These are phyloP conservation scores for Globia sparganii DNA, from an alignment of 2,888 invertebrate species.

Conservation along the genomic window DNA sequence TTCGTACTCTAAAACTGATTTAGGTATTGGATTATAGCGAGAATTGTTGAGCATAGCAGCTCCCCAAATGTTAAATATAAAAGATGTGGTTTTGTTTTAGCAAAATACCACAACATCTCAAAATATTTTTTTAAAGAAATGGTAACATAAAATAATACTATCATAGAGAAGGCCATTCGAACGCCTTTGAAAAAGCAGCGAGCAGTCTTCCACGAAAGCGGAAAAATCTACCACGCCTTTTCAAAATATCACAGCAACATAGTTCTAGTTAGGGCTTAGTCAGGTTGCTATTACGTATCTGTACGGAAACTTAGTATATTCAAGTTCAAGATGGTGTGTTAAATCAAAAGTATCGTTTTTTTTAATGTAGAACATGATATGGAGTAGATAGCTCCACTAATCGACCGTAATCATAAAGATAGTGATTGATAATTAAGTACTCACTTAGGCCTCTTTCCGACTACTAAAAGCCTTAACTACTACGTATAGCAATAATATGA, in stretches of 20 bases:
- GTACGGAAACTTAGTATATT: not conserved
- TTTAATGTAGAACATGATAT: not conserved
- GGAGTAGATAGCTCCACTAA: not conserved
- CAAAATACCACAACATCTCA: too few relatives aligned
- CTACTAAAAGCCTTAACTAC: not conserved
- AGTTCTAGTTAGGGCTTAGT: slow-evolving; percentile 1
- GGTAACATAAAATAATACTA: not conserved
- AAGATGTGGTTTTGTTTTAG: too few relatives aligned
- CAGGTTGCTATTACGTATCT: not conserved
- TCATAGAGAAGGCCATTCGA: not conserved
- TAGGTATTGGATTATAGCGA: too few relatives aligned
- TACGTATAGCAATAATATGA: not conserved
- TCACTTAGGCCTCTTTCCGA: not conserved
- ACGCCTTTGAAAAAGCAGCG: slow-evolving; percentile 33
- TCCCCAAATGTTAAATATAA: too few relatives aligned
- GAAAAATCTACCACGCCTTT: slow-evolving; percentile 32
- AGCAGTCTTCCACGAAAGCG: slow-evolving; percentile 16
- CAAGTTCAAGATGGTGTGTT: not conserved
- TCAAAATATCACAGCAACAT: slow-evolving; percentile 26
- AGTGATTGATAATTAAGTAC: not conserved
- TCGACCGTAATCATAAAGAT: not conserved
- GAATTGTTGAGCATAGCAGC: too few relatives aligned
- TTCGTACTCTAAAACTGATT: too few relatives aligned
- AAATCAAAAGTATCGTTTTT: not conserved
- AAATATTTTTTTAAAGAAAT: not conserved